A percentile compares a stretch with the other conserved stretches of the same genome.
Evolutionary conservation across 2,888 invertebrate genomes (phyloP).

Genomic region (Hirtodrosophila trivittata): DNA sequence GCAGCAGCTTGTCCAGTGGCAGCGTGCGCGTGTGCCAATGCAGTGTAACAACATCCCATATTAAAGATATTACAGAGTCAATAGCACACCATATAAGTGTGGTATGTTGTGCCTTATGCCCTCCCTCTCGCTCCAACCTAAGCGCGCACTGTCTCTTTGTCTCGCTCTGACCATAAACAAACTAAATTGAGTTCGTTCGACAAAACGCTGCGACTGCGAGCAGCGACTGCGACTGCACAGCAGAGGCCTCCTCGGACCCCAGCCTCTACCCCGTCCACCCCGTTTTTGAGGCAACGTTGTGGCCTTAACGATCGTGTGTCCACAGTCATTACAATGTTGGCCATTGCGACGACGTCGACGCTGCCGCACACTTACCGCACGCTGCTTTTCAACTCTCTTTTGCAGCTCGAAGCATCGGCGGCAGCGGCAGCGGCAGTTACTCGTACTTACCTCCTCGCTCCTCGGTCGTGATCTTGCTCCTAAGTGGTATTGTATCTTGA

Average conservation of each 20-base stretch:
- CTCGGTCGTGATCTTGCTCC: conserved; percentile 83
- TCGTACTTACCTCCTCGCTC: conserved; percentile 24
- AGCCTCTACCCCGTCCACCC: conserved; percentile 43
- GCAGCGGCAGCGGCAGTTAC: conserved; percentile 3
- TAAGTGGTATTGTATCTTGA: conserved; percentile 82
- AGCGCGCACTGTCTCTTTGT: conserved; percentile 19
- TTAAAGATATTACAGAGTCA: conserved; percentile 81
- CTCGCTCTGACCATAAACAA: conserved; percentile 63
- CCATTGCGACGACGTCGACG: conserved; percentile 68
- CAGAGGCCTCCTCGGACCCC: conserved; percentile 28
- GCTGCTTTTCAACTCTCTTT: conserved; percentile 70
- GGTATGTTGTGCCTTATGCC: conserved; percentile 40
- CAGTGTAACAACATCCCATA: conserved; percentile 82
- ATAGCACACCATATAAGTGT: conserved; percentile 79
- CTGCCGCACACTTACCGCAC: conserved; percentile 75
- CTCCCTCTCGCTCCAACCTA: conserved; percentile 13
- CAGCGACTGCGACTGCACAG: conserved; percentile 14
- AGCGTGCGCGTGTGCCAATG: conserved; percentile 83
- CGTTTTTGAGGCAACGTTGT: conserved; percentile 51
- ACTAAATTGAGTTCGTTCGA: conserved; percentile 80
- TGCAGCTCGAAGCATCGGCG: conserved; percentile 40
- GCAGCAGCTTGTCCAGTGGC: conserved; percentile 78
- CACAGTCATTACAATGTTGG: conserved; percentile 82
- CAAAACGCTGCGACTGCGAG: conserved; percentile 64
- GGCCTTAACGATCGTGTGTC: conserved; percentile 82